Conservation (phyloP, 2,797 vertebrate genomes). For the Antrozous pallidus region DNA sequence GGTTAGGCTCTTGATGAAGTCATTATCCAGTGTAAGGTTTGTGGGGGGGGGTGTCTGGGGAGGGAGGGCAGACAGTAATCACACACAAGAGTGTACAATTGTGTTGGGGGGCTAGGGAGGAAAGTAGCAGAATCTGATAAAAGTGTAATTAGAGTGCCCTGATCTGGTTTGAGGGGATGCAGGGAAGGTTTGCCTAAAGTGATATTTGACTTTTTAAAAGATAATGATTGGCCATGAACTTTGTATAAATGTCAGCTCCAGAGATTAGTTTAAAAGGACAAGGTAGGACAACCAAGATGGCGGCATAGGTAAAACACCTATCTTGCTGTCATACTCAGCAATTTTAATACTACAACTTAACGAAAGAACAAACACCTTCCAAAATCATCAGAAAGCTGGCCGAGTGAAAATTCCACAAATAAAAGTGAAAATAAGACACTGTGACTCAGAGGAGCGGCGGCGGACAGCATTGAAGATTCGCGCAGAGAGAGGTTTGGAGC, state of each 20-base stretch:
- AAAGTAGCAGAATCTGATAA: slow-evolving; percentile 15
- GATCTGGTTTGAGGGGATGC: not conserved
- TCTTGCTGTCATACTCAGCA: no score
- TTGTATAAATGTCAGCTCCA: not conserved
- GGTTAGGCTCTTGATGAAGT: not conserved
- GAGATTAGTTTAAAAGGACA: not conserved
- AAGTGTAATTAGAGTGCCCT: not conserved
- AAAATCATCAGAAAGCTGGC: no score
- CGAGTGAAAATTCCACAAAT: no score
- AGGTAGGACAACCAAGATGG: no score
- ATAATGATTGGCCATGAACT: not conserved
- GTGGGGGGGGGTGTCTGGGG: not conserved
- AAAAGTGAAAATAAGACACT: no score
- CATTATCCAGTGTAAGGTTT: not conserved
- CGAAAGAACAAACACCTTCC: no score
- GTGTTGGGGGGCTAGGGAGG: not conserved
- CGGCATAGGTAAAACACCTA: no score
- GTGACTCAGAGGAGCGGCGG: no score
- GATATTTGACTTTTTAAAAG: not conserved
- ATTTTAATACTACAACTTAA: no score
- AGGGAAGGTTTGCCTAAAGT: not conserved
- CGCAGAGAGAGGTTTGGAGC: no score
- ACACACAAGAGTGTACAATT: slow-evolving; percentile 9
- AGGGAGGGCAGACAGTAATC: not conserved
- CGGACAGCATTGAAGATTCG: no score